Conservation (phyloP, 2,888 invertebrate species). For the Iselma pallidipennis region DNA sequence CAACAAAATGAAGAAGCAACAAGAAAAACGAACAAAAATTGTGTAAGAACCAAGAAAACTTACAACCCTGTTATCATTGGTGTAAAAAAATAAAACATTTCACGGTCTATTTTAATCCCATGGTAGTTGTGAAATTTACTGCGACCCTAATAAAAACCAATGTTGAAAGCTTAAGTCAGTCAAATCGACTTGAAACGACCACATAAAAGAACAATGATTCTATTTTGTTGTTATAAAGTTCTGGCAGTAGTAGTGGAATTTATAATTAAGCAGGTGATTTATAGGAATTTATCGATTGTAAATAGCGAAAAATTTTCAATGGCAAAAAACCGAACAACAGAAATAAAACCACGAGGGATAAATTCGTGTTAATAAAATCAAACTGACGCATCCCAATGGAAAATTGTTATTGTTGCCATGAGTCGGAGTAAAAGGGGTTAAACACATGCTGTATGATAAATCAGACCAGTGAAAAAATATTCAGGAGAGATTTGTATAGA, state of each 20-base stretch:
- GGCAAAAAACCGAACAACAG: background rate
- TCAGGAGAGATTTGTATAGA: background rate
- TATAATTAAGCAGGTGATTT: background rate
- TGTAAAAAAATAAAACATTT: background rate
- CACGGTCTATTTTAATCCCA: background rate
- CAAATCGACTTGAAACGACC: background rate
- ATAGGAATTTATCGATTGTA: background rate
- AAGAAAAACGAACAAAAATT: background rate
- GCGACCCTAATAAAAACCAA: background rate
- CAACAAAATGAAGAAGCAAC: background rate
- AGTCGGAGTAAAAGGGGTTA: background rate
- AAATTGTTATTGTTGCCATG: background rate
- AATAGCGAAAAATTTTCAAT: background rate
- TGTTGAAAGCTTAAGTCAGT: background rate
- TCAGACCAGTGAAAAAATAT: background rate
- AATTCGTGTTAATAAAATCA: background rate
- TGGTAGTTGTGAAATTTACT: background rate
- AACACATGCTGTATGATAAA: background rate
- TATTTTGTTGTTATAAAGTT: background rate
- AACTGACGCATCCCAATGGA: background rate
- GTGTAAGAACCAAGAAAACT: background rate
- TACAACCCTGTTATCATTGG: background rate
- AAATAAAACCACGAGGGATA: background rate
- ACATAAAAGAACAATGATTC: background rate
- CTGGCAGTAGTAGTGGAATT: background rate